Conservation (phyloP, 2,113 vertebrate genomes). For the Fulmarus glacialis region DNA sequence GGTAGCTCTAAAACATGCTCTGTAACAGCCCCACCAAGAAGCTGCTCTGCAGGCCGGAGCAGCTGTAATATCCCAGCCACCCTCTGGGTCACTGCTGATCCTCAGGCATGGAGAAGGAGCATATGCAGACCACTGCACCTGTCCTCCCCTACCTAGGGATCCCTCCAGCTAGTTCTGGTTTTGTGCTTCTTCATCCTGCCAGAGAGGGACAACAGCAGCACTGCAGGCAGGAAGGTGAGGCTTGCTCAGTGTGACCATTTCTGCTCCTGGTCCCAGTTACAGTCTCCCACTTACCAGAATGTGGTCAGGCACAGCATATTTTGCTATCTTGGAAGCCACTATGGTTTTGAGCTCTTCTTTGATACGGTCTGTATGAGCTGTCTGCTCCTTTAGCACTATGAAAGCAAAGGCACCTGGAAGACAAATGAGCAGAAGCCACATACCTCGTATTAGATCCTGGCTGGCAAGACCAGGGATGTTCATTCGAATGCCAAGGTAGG, state of each 20-base stretch:
- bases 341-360: slow-evolving; percentile 78
- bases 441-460: background rate
- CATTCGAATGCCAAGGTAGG: background rate
- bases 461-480: background rate
- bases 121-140: background rate
- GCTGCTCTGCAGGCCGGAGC: background rate
- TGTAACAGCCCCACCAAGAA: background rate
- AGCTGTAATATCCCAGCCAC: background rate
- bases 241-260: background rate
- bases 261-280: background rate
- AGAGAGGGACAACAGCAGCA: background rate
- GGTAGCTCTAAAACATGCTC: background rate
- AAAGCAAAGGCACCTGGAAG: slow-evolving; percentile 89
- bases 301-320: slow-evolving; percentile 90
- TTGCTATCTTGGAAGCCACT: slow-evolving; percentile 88
- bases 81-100: background rate
- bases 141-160: background rate
- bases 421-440: background rate
- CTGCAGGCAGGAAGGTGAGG: background rate
- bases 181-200: background rate
- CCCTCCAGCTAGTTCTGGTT: background rate
- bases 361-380: slow-evolving; percentile 36
- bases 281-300: slow-evolving; percentile 82
- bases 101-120: background rate
- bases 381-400: slow-evolving; percentile 83